These are phyloP conservation scores for Athene cunicularia DNA, from an alignment of 2,113 vertebrate genomes.

Conservation along the genomic window DNA sequence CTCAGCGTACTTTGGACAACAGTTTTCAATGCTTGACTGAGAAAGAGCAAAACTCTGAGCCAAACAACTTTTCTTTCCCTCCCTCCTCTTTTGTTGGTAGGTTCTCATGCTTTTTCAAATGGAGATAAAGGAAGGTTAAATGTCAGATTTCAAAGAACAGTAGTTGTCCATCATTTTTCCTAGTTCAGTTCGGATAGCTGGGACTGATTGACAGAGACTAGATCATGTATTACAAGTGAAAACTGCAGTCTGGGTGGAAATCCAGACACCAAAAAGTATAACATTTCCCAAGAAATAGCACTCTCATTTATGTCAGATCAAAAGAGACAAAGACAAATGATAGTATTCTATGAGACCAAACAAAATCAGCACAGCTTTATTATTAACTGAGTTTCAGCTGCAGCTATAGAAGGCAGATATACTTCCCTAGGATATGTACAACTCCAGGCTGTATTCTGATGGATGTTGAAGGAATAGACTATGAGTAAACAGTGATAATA, in stretches of 20 bases:
- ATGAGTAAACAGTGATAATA: not conserved
- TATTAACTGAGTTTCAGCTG: not conserved
- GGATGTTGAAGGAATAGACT: not conserved
- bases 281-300: not conserved
- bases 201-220: not conserved
- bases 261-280: not conserved
- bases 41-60: constrained; percentile 12
- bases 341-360: not conserved
- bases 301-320: not conserved
- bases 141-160: not conserved
- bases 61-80: not conserved
- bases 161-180: not conserved
- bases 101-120: not conserved
- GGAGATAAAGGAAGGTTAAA: not conserved
- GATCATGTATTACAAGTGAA: not conserved
- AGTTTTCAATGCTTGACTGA: constrained; percentile 33
- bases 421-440: not conserved
- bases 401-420: not conserved
- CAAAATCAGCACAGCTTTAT: not conserved
- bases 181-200: not conserved
- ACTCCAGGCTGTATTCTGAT: not conserved
- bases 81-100: not conserved
- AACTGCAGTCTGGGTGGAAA: not conserved
- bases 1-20: constrained; percentile 18
- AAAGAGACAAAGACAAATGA: not conserved